Conservation (phyloP, 2,888 invertebrate species). For the Empis stercorea region DNA sequence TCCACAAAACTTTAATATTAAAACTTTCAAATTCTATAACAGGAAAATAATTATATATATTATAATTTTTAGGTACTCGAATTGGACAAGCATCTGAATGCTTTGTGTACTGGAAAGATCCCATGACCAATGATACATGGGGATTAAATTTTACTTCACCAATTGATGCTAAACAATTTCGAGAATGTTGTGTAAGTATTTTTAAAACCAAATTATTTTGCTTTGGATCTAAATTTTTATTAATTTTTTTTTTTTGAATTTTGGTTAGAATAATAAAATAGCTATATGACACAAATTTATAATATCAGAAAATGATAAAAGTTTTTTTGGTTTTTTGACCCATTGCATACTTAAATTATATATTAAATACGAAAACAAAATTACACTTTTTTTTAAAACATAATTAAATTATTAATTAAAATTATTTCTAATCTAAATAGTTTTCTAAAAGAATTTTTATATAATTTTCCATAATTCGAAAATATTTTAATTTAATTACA, state of each 20-base stretch:
- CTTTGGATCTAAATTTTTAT: slow-evolving; percentile 16
- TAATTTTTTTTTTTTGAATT: slow-evolving; percentile 3
- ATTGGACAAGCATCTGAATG: slow-evolving; percentile 97
- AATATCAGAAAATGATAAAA: no score
- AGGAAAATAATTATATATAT: background rate
- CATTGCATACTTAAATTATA: no score
- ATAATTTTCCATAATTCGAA: background rate
- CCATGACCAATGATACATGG: slow-evolving; percentile 95
- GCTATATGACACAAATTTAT: no score
- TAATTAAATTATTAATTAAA: no score
- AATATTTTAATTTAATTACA: background rate
- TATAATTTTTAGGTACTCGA: slow-evolving; percentile 62
- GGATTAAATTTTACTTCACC: slow-evolving; percentile 96
- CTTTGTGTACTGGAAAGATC: slow-evolving; percentile 98
- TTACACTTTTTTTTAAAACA: no score
- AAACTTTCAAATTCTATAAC: background rate
- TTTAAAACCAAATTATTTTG: slow-evolving; percentile 19
- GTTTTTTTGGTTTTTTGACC: background rate
- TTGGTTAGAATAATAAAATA: no score
- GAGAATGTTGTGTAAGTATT: slow-evolving; percentile 90
- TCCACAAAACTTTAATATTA: no score
- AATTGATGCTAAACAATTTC: slow-evolving; percentile 92
- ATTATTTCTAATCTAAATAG: no score
- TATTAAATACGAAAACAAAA: no score
- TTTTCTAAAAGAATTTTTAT: background rate